A percentile compares a stretch with the other conserved stretches of the same genome.
Evolutionary conservation across 1,140 invertebrate species (phyloP).

Genomic region (Drosophila cardini): DNA sequence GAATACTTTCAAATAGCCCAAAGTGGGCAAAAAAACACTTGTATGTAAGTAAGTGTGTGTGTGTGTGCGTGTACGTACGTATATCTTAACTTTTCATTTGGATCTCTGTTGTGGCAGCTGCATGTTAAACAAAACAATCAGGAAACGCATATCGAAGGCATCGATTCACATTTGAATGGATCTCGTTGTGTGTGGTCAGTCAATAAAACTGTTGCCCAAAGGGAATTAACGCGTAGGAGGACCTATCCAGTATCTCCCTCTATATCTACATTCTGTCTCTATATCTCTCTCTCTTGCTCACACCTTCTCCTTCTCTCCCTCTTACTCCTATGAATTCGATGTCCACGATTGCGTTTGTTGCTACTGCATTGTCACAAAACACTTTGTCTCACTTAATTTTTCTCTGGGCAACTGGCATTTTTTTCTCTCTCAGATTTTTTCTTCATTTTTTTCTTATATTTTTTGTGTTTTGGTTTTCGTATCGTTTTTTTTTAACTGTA

Average conservation of each 20-base stretch:
- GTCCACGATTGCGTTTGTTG: constrained; percentile 20
- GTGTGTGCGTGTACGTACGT: not conserved
- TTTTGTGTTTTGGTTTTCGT: constrained; percentile 14
- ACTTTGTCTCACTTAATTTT: constrained; percentile 82
- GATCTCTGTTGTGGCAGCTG: constrained; percentile 26
- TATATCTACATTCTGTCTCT: not conserved
- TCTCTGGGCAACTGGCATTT: constrained; percentile 57
- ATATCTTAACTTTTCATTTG: constrained; percentile 8
- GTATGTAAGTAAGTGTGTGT: not conserved
- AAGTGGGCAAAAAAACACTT: not conserved
- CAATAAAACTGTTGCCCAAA: constrained; percentile 79
- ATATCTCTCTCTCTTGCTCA: not conserved
- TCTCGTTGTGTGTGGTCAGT: constrained; percentile 65
- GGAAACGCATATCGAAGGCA: constrained; percentile 19
- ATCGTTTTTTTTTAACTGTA: constrained; percentile 49
- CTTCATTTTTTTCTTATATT: constrained; percentile 14
- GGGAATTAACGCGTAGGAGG: constrained; percentile 71
- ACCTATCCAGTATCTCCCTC: constrained; percentile 1
- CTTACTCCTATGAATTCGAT: not conserved
- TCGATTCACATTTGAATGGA: constrained; percentile 45
- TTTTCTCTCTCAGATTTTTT: constrained; percentile 41
- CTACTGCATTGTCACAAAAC: constrained; percentile 74
- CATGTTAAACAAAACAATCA: constrained; percentile 63
- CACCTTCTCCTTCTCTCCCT: not conserved
- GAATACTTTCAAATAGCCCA: constrained; percentile 3